phyloP scores from a whole-genome alignment of 2,888 invertebrate species.

The Dasypogon diadema region DNA sequence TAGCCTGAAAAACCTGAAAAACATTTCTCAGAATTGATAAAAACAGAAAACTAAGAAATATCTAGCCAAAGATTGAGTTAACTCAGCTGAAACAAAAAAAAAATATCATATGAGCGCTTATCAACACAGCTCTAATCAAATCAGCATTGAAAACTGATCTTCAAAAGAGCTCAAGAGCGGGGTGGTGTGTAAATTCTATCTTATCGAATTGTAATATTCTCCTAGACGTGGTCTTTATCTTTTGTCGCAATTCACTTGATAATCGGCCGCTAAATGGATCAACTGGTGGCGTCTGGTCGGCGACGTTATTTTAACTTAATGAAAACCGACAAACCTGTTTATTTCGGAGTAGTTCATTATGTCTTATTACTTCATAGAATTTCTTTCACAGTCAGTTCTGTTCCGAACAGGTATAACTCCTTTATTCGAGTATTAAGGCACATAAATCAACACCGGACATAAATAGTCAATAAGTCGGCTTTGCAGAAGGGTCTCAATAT shows the following conservation, averaged over 20 bases:
- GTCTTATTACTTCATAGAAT: conserved; percentile 7
- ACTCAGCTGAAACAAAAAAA: background rate
- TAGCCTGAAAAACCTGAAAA: too few species aligned
- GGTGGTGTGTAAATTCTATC: background rate
- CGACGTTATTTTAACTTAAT: conserved; percentile 27
- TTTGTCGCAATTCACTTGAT: conserved; percentile 27
- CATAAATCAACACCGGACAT: too few species aligned
- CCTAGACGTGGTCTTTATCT: conserved; percentile 13
- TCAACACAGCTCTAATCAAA: conserved; percentile 8
- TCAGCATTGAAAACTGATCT: conserved; percentile 35
- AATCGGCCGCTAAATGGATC: background rate
- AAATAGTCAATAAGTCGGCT: too few species aligned
- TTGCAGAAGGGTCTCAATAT: too few species aligned
- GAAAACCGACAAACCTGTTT: conserved; percentile 28
- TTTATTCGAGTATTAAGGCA: too few species aligned
- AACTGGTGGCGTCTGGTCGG: conserved; percentile 32
- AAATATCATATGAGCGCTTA: conserved; percentile 5
- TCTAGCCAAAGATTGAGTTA: too few species aligned
- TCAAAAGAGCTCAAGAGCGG: background rate
- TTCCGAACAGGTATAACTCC: too few species aligned
- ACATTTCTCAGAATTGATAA: background rate
- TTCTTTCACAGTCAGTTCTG: too few species aligned
- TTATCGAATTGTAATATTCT: background rate
- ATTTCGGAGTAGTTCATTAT: conserved; percentile 12
- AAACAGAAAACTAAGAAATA: background rate